Conservation (phyloP, 2,113 vertebrate species). For the Ornithorhynchus anatinus region DNA sequence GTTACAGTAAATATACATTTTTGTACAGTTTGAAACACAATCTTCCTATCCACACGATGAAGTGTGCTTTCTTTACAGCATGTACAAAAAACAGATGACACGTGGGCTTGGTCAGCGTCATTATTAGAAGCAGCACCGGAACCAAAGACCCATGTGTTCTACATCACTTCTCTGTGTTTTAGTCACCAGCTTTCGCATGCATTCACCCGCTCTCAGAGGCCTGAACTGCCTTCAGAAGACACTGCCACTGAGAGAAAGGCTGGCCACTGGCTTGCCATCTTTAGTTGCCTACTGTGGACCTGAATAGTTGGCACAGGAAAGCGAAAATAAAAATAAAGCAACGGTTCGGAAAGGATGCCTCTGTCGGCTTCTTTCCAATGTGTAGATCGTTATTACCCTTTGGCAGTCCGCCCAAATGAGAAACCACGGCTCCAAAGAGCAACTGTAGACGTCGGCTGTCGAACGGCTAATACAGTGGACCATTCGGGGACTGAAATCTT, state of each 20-base stretch:
- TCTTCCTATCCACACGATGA: conserved; percentile 45
- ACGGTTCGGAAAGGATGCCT: conserved; percentile 20
- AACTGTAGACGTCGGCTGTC: conserved; percentile 23
- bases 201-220: conserved; percentile 23
- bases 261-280: conserved; percentile 2
- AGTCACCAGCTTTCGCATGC: conserved; percentile 15
- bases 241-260: conserved; percentile 7
- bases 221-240: not conserved
- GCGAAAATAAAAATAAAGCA: conserved; percentile 40
- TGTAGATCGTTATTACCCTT: not conserved
- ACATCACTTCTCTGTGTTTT: not conserved
- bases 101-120: conserved; percentile 8
- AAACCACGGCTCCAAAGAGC: conserved; percentile 7
- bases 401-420: not conserved
- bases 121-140: conserved; percentile 7
- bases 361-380: conserved; percentile 24
- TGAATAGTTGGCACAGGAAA: conserved; percentile 21
- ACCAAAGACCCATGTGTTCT: not conserved
- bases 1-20: conserved; percentile 33
- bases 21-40: conserved; percentile 43
- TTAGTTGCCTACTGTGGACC: conserved; percentile 5
- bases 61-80: conserved; percentile 19
- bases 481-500: conserved; percentile 4
- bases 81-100: conserved; percentile 26
- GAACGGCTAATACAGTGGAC: conserved; percentile 47